Evolutionary conservation across 2,888 invertebrate species (phyloP).

Genomic region (Watsonalla cultraria): DNA sequence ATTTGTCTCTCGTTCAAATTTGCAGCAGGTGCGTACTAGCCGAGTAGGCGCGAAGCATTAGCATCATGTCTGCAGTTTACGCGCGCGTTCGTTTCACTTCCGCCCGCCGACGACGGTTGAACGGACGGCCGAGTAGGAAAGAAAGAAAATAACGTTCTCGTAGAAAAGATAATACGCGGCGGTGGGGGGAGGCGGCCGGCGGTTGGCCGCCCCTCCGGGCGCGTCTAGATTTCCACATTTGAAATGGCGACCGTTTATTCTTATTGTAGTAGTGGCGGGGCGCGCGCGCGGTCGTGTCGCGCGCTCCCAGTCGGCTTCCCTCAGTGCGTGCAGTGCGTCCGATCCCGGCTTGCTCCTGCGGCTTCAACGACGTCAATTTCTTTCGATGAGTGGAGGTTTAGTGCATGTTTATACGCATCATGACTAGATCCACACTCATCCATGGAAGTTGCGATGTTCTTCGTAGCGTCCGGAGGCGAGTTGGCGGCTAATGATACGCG

Average conservation of each 20-base stretch:
- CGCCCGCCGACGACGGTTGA: constrained; percentile 74
- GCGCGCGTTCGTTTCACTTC: constrained; percentile 74
- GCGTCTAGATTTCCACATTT: constrained; percentile 75
- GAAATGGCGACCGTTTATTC: constrained; percentile 79
- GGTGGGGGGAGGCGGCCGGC: constrained; percentile 30
- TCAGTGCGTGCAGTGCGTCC: constrained; percentile 72
- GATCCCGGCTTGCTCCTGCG: constrained; percentile 32
- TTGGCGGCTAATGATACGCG: constrained; percentile 61
- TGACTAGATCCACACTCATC: constrained; percentile 91
- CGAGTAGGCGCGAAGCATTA: constrained; percentile 18
- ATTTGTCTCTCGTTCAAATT: constrained; percentile 20
- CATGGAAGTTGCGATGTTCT: constrained; percentile 81
- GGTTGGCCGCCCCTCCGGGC: constrained; percentile 54
- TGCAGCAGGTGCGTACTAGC: constrained; percentile 23
- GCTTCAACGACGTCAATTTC: constrained; percentile 67
- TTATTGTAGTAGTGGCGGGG: constrained; percentile 48
- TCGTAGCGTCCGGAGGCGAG: constrained; percentile 33
- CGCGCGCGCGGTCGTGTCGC: constrained; percentile 37
- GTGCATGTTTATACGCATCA: constrained; percentile 83
- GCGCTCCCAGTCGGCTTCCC: constrained; percentile 49
- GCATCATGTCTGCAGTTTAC: constrained; percentile 56
- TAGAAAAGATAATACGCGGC: constrained; percentile 70
- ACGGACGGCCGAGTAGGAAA: constrained; percentile 67
- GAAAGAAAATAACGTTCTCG: constrained; percentile 74
- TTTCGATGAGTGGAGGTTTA: constrained; percentile 87